Evolutionary conservation across 2,113 vertebrate species (phyloP), one percentile per base, ranked within the genome.

Genomic region (Loxodonta africana): DNA sequence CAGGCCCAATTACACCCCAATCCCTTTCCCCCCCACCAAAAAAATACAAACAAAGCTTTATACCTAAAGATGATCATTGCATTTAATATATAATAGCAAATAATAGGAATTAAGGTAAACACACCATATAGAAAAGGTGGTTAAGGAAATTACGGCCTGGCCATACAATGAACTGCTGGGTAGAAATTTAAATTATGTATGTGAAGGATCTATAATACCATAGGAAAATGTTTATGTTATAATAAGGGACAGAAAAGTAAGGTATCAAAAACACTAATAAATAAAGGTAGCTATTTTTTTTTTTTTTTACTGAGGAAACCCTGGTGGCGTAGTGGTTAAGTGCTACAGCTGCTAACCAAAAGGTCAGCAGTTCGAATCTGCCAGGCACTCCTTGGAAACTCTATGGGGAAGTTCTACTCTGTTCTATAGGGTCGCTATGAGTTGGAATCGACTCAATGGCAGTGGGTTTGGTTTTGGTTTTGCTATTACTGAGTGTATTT

Each of bases 221-320:
- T 44, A 69, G 41, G 4, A 62, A 74, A 90, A 80, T 51, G 6
- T 14, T 95, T 94, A 92, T 60, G 44, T 92, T 73, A 71, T 46
- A 90, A 88, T 87, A 33, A 87, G 10, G 17, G 93, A 14, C 8
- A 93, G 48, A 86, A 98, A 94, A 93, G 81, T 37, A 80, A 20
- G 21, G 17, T 11, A 89, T 44, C 62, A 15, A 90, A 62, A 83
- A 78, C 77, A 51, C 25, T 87, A 46, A 3, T 21, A 14, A 17
- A 25, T 77, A 46, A 60, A 37, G 37, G 37, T 37, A 37, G 37
- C 37, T 37, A 37, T 37, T 37, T 37, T 37, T 37, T 37, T 37
- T 37, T 37, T 37, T 37, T 37, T 37, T 37, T 37, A 37, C 37
- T 37, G 37, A 37, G 37, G 37, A 37, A 37, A 37, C 37, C 37